These are phyloP conservation scores for Crocuta crocuta DNA, from an alignment of 2,113 vertebrate genomes.

Conservation along the genomic window DNA sequence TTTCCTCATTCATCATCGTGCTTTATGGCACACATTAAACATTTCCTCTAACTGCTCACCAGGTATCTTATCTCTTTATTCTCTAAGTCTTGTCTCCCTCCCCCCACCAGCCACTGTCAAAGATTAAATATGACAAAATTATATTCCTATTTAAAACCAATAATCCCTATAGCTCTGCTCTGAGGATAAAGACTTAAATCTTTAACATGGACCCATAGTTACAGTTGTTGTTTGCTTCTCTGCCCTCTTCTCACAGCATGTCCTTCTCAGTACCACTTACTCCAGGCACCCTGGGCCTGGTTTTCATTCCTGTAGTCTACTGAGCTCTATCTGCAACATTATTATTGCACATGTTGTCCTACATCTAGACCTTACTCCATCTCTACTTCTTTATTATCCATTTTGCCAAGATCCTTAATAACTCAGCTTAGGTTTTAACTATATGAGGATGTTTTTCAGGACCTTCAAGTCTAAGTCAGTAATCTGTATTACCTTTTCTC, in stretches of 20 bases:
- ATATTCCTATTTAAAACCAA: background rate
- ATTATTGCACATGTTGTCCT: background rate
- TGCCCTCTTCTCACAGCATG: background rate
- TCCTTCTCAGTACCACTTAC: background rate
- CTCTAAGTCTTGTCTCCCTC: background rate
- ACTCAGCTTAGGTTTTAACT: background rate
- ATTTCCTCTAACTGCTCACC: background rate
- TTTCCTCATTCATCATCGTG: background rate
- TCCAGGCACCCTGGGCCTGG: fast-evolving
- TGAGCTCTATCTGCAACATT: background rate
- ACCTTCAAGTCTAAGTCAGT: background rate
- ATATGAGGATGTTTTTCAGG: background rate
- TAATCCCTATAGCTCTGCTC: background rate
- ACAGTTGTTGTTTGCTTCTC: background rate
- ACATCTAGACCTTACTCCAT: background rate
- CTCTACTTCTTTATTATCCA: background rate
- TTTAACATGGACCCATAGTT: background rate
- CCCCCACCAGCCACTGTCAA: too few relatives aligned
- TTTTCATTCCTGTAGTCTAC: background rate
- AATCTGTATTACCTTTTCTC: background rate
- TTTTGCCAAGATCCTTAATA: background rate
- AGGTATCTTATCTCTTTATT: background rate
- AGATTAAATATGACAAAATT: background rate
- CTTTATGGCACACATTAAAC: background rate
- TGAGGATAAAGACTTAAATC: background rate